These are phyloP conservation scores for Belonocnema kinseyi DNA, from an alignment of 1,140 invertebrate genomes.

Conservation along the genomic window DNA sequence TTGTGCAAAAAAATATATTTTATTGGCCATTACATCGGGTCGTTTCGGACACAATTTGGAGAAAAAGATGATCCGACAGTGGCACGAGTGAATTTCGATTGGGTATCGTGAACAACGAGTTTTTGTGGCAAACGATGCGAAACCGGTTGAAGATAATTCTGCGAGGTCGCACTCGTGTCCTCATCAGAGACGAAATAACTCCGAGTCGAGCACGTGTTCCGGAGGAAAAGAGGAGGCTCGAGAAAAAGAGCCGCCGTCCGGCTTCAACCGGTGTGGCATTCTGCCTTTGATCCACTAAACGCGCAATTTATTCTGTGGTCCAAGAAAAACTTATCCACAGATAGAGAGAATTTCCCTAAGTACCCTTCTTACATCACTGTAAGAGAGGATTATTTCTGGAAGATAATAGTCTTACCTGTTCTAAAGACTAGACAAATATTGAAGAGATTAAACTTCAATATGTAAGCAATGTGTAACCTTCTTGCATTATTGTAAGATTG, in stretches of 20 bases:
- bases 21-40: background rate
- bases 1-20: background rate
- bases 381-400: no score
- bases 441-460: no score
- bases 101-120: slow-evolving; percentile 54
- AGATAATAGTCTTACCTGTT: no score
- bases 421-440: no score
- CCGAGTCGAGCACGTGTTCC: slow-evolving; percentile 16
- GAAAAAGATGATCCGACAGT: slow-evolving; percentile 11
- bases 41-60: slow-evolving; percentile 8
- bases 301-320: background rate
- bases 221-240: background rate
- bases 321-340: background rate
- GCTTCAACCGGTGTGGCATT: background rate
- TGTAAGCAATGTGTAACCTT: no score
- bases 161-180: slow-evolving; percentile 44
- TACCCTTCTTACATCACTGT: no score
- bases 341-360: background rate
- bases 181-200: slow-evolving; percentile 31
- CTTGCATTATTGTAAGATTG: no score
- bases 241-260: background rate
- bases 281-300: background rate
- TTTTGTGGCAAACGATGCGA: slow-evolving; percentile 53
- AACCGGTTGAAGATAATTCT: slow-evolving; percentile 56
- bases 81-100: slow-evolving; percentile 42